Evolutionary conservation across 2,888 invertebrate species (phyloP), one percentile per base, ranked within the genome.

Genomic region (Gasteruption jaculator): DNA sequence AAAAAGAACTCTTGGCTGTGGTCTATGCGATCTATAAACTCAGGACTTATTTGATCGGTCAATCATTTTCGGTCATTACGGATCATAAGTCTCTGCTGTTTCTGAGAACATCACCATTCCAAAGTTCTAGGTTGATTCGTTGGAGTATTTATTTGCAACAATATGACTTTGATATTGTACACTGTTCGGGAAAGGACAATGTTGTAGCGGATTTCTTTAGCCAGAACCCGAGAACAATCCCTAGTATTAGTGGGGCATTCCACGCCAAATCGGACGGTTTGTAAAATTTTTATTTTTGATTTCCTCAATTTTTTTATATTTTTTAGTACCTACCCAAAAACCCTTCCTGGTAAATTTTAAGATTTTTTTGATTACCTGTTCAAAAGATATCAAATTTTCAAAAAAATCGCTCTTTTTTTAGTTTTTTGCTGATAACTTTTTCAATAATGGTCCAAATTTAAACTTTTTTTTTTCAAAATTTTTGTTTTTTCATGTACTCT

Each of bases 71-170:
- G 1, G 45, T 60, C 2, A 38, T 48, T 19, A 57, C 4, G 48
- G 61, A 61, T 34, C 57, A 60, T 40, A 48, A 52, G 11, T 43
- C 52, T 0, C 32, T 61, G 2, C 49, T 42, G 0, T 61, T 58
- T 38, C 21, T 62, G 5, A 38, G 43, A 12, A 42, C 37, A 1
- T 58, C 61, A 38, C 39, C 50, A 25, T 33, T 60, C 5, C 40
- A 49, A 5, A 48, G 37, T 26, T 35, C 46, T 2, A 39, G 58
- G 5, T 20, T 62, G 1, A 49, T 45, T 4, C 32, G 63, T 3
- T 61, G 58, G 57, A 37, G 47, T 14, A 14, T 52, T 1, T 46
- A 41, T 21, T 34, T 59, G n/a, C 52, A 56, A 20, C 52, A 54
- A 35, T 61, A 52, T 36, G 36, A 50, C 32, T 59, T 52, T 22